Evolutionary conservation across 2,797 vertebrate species (phyloP).

Genomic region (Peromyscus attwateri): DNA sequence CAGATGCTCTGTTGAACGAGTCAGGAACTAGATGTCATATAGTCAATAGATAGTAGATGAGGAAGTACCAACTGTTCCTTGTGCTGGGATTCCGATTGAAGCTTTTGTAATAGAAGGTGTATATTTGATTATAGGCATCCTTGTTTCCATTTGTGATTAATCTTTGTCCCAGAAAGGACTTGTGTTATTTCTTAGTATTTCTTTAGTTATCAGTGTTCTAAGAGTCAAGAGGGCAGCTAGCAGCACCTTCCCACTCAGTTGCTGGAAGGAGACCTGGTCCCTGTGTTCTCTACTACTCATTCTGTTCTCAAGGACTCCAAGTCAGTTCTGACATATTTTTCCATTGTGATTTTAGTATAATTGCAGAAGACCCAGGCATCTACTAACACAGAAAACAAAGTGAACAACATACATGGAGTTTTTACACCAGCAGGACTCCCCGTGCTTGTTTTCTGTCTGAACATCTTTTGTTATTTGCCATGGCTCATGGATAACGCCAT

Average conservation of each 20-base stretch:
- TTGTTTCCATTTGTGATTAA: slow-evolving; percentile 26
- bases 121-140: not conserved
- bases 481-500: not conserved
- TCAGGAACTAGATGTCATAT: not conserved
- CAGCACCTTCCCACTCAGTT: not conserved
- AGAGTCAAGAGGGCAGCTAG: not conserved
- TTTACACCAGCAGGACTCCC: not conserved
- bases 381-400: not conserved
- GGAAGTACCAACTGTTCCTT: not conserved
- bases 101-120: not conserved
- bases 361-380: slow-evolving; percentile 14
- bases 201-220: not conserved
- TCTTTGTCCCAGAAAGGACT: not conserved
- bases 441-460: not conserved
- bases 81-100: not conserved
- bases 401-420: not conserved
- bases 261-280: not conserved
- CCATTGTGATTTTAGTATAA: not conserved
- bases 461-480: not conserved
- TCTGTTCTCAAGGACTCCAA: not conserved
- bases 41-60: not conserved
- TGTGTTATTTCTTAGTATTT: not conserved
- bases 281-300: not conserved
- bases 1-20: not conserved
- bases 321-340: slow-evolving; percentile 30